phyloP scores from a whole-genome alignment of 2,797 vertebrate genomes.

The Ctenopoma multispine region DNA sequence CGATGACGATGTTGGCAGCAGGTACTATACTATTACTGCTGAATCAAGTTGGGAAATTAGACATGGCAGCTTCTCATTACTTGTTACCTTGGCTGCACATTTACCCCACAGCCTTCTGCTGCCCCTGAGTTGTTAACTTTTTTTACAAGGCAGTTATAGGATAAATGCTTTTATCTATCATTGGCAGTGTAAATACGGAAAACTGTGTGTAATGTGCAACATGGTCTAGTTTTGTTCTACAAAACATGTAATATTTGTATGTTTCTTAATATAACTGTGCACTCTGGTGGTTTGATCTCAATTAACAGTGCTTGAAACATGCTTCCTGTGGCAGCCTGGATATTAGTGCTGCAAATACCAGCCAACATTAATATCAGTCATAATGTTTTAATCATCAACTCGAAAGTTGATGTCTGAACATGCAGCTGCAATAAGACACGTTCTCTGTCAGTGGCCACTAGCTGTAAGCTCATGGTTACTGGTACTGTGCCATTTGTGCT shows the following conservation, averaged over 20 bases:
- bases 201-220: constrained; percentile 8
- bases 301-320: too few relatives aligned
- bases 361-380: too few relatives aligned
- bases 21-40: constrained; percentile 39
- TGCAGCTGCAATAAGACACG: constrained; percentile 9
- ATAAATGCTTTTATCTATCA: constrained; percentile 16
- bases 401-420: background rate
- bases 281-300: background rate
- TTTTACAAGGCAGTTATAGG: constrained; percentile 2
- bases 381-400: background rate
- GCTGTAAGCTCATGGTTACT: background rate
- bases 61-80: constrained; percentile 53
- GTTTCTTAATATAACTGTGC: too few relatives aligned
- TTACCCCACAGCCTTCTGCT: constrained; percentile 25
- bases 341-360: too few relatives aligned
- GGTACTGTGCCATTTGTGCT: constrained; percentile 9
- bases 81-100: constrained; percentile 33
- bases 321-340: too few relatives aligned
- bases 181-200: constrained; percentile 1
- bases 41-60: constrained; percentile 65
- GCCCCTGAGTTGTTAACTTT: constrained; percentile 12
- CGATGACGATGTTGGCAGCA: constrained; percentile 41
- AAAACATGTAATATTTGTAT: background rate
- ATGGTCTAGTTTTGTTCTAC: background rate
- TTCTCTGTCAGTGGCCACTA: background rate